Conservation (phyloP, 2,888 invertebrate genomes). For the Pristionchus mayeri region DNA sequence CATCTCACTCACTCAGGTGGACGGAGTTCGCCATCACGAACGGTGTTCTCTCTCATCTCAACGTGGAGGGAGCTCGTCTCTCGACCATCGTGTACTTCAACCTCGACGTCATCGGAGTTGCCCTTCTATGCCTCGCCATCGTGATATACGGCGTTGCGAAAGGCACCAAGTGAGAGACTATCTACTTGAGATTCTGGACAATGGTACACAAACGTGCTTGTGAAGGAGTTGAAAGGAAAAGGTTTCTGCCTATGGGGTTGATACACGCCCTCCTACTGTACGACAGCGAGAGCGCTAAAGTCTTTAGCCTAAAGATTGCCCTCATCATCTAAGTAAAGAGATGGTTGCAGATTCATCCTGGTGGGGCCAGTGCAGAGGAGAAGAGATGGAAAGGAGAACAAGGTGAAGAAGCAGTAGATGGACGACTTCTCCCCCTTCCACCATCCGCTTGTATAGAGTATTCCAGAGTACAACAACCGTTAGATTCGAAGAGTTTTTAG, state of each 20-base stretch:
- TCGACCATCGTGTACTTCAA: slow-evolving; percentile 66
- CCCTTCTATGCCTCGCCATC: not conserved
- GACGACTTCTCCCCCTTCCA: not conserved
- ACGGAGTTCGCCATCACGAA: slow-evolving; percentile 62
- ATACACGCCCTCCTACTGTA: no score
- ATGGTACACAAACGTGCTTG: no score
- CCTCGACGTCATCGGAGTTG: slow-evolving; percentile 58
- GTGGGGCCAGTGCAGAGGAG: not conserved
- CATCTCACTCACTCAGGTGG: no score
- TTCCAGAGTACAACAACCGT: not conserved
- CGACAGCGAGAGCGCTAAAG: no score
- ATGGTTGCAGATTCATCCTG: slow-evolving; percentile 17
- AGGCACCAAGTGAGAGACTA: no score
- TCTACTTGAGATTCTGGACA: no score
- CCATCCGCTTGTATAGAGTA: not conserved
- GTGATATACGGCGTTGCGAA: not conserved
- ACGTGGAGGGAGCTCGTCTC: slow-evolving; percentile 61
- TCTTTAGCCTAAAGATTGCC: no score
- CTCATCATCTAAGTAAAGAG: no score
- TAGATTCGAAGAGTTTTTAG: not conserved
- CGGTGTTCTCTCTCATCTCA: slow-evolving; percentile 63
- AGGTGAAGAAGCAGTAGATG: slow-evolving; percentile 2
- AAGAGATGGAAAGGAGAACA: not conserved
- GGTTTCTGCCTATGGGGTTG: no score
- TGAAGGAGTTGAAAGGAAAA: no score